A percentile compares a stretch with the other conserved stretches of the same genome.
These are phyloP conservation scores for Xanthostigma xanthostigma DNA, from an alignment of 2,888 invertebrate genomes.

Conservation along the genomic window DNA sequence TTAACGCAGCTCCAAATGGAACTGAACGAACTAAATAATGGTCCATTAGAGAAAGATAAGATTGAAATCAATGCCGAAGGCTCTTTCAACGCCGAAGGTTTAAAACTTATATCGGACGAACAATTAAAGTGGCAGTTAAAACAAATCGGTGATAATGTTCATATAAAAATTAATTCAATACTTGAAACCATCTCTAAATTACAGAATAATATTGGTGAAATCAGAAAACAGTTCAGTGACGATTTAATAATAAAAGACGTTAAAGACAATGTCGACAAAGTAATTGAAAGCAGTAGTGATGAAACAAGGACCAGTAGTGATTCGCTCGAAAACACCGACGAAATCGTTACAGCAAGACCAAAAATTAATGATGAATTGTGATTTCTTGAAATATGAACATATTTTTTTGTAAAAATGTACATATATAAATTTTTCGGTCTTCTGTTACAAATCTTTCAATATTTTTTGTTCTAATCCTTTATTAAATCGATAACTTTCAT, in stretches of 20 bases:
- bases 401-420: background rate
- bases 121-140: background rate
- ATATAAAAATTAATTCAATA: slow-evolving; percentile 15
- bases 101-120: no score
- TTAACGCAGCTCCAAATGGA: slow-evolving; percentile 23
- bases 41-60: background rate
- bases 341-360: slow-evolving; percentile 8
- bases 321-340: slow-evolving; percentile 11
- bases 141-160: background rate
- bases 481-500: no score
- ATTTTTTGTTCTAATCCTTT: no score
- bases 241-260: slow-evolving; percentile 18
- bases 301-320: slow-evolving; percentile 6
- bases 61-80: background rate
- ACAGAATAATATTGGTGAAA: slow-evolving; percentile 15
- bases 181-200: slow-evolving; percentile 16
- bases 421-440: no score
- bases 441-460: no score
- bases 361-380: slow-evolving; percentile 14
- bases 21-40: slow-evolving; percentile 13
- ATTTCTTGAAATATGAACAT: slow-evolving; percentile 7
- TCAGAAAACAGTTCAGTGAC: slow-evolving; percentile 13
- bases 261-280: slow-evolving; percentile 11
- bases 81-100: no score
- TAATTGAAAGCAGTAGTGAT: slow-evolving; percentile 2